Percentiles rank a stretch among this genome's conserved stretches.
Evolutionary conservation across 2,113 vertebrate species (phyloP).

Genomic region (Mastomys natalensis): DNA sequence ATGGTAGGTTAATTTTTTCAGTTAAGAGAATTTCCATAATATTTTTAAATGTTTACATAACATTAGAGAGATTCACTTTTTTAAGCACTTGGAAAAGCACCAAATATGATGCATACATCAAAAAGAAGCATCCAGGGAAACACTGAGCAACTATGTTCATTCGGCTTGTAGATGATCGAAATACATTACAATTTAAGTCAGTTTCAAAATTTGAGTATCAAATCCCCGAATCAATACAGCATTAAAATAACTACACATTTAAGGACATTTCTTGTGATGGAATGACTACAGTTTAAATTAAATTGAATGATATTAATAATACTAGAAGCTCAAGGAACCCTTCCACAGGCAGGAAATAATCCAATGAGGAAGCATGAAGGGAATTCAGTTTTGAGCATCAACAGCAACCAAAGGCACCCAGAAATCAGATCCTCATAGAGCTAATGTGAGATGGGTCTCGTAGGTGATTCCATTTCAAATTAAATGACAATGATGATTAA

Average conservation of each 20-base stretch:
- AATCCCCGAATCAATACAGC: background rate
- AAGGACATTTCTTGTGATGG: background rate
- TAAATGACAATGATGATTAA: background rate
- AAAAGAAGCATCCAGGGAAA: background rate
- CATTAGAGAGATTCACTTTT: background rate
- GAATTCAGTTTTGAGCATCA: background rate
- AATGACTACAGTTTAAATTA: background rate
- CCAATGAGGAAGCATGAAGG: background rate
- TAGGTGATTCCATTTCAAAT: background rate
- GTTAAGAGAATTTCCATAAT: background rate
- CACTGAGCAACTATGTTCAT: background rate
- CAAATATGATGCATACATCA: background rate
- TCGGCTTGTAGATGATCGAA: background rate
- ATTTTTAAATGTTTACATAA: background rate
- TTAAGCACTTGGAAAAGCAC: background rate
- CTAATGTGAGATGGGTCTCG: no score
- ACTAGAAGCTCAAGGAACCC: background rate
- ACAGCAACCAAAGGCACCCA: background rate
- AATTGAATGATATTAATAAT: background rate
- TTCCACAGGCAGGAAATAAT: background rate
- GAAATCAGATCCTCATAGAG: background rate
- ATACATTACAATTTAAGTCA: background rate
- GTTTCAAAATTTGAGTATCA: background rate
- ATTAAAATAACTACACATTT: background rate
- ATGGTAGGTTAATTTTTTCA: background rate